A percentile compares a stretch with the other conserved stretches of the same genome.
Conservation (phyloP, 2,888 invertebrate genomes). For the Coelopa pilipes region DNA sequence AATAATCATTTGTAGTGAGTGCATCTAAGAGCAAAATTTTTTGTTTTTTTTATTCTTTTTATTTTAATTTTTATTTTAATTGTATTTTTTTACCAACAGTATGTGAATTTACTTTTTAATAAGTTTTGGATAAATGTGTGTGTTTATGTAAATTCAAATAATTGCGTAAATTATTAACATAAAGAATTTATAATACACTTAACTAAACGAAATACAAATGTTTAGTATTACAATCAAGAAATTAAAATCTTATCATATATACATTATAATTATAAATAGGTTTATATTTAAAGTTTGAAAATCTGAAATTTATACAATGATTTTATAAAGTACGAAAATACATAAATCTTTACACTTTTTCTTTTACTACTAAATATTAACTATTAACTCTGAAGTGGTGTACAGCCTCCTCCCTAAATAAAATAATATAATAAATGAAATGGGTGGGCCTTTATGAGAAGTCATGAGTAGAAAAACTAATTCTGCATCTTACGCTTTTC, state of each 20-base stretch:
- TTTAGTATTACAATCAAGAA: slow-evolving; percentile 29
- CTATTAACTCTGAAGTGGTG: slow-evolving; percentile 26
- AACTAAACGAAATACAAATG: slow-evolving; percentile 20
- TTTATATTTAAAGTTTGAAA: slow-evolving; percentile 27
- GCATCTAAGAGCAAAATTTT: slow-evolving; percentile 65
- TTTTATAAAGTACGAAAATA: slow-evolving; percentile 32
- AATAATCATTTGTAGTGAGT: slow-evolving; percentile 61
- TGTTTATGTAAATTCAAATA: slow-evolving; percentile 17
- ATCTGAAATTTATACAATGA: slow-evolving; percentile 31
- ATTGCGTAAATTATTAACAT: slow-evolving; percentile 17
- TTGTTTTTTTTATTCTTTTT: slow-evolving; percentile 43
- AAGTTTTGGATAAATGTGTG: slow-evolving; percentile 29
- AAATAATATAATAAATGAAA: slow-evolving; percentile 21
- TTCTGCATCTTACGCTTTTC: slow-evolving; percentile 34
- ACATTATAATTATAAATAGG: slow-evolving; percentile 26
- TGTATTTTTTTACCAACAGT: slow-evolving; percentile 50
- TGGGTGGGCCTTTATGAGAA: slow-evolving; percentile 32
- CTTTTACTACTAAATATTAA: slow-evolving; percentile 22
- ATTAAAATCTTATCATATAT: slow-evolving; percentile 33
- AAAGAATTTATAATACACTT: slow-evolving; percentile 33
- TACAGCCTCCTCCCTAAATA: slow-evolving; percentile 25
- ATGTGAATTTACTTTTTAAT: slow-evolving; percentile 13
- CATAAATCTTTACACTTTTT: slow-evolving; percentile 32
- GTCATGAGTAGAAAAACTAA: slow-evolving; percentile 25
- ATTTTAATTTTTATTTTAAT: slow-evolving; percentile 49